Evolutionary conservation across 2,797 vertebrate species (phyloP).

Genomic region (Lerista edwardsae): DNA sequence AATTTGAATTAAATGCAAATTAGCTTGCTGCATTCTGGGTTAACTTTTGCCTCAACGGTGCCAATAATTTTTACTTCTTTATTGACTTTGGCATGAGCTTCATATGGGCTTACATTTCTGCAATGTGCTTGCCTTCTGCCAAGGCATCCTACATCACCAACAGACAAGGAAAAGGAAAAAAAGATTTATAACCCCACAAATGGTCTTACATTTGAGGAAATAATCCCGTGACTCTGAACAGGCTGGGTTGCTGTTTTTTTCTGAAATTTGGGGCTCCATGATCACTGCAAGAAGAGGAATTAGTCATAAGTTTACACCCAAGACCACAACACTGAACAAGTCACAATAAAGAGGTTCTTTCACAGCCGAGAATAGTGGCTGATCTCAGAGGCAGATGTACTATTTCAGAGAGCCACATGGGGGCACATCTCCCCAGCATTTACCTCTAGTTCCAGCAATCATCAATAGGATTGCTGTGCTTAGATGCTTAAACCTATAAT

Average conservation of each 20-base stretch:
- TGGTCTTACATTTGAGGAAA: slow-evolving; percentile 79
- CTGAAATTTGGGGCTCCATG: slow-evolving; percentile 53
- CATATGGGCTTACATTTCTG: not conserved
- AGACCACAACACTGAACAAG: not conserved
- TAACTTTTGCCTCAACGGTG: not conserved
- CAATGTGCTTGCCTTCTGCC: not conserved
- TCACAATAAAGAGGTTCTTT: not conserved
- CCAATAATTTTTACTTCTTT: not conserved
- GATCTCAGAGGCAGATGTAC: not conserved
- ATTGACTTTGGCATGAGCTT: not conserved
- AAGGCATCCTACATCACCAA: not conserved
- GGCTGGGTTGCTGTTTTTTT: slow-evolving; percentile 63
- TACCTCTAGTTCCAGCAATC: not conserved
- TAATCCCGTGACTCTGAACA: slow-evolving; percentile 73
- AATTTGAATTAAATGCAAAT: no score
- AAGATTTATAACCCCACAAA: slow-evolving; percentile 15
- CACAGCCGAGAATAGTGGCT: not conserved
- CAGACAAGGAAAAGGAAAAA: not conserved
- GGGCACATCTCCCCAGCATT: not conserved
- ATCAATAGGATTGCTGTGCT: not conserved
- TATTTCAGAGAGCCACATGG: not conserved
- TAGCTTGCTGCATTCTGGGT: not conserved
- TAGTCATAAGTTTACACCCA: not conserved
- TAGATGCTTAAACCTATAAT: not conserved
- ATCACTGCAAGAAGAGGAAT: slow-evolving; percentile 46